These are phyloP conservation scores for Apodemia hepburni DNA, from an alignment of 2,888 invertebrate genomes.

Conservation along the genomic window DNA sequence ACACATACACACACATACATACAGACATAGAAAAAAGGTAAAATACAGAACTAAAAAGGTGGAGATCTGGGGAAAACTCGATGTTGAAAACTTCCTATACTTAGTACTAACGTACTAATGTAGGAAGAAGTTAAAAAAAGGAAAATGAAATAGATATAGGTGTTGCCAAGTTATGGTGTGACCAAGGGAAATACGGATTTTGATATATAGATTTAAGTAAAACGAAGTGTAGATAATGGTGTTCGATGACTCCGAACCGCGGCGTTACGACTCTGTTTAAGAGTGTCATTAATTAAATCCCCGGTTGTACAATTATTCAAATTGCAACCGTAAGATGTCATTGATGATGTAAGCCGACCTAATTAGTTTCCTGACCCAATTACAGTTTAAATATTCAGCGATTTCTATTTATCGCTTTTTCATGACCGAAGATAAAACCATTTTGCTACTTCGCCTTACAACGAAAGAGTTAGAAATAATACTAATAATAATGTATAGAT, in stretches of 20 bases:
- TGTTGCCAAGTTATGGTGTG: no score
- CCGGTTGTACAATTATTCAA: slow-evolving; percentile 57
- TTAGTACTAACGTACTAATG: no score
- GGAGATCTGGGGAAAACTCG: no score
- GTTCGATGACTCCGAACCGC: neutral
- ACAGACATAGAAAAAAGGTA: no score
- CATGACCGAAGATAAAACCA: neutral
- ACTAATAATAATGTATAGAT: no score
- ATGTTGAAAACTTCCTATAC: no score
- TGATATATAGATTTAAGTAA: neutral
- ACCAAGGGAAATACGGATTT: no score
- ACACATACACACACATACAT: no score
- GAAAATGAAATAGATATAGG: no score
- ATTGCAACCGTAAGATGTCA: slow-evolving; percentile 56
- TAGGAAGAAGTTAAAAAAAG: no score
- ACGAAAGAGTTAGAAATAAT: no score
- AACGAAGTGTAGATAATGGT: neutral
- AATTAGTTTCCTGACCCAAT: slow-evolving; percentile 73
- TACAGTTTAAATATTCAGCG: slow-evolving; percentile 44
- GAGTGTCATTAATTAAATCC: slow-evolving; percentile 38
- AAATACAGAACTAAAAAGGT: no score
- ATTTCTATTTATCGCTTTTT: neutral
- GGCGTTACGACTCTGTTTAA: slow-evolving; percentile 10
- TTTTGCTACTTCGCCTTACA: neutral
- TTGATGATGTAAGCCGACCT: slow-evolving; percentile 56